Evolutionary conservation across 92 coral and sea anemone species (phyloP).

Genomic region (Blastomussa wellsi): DNA sequence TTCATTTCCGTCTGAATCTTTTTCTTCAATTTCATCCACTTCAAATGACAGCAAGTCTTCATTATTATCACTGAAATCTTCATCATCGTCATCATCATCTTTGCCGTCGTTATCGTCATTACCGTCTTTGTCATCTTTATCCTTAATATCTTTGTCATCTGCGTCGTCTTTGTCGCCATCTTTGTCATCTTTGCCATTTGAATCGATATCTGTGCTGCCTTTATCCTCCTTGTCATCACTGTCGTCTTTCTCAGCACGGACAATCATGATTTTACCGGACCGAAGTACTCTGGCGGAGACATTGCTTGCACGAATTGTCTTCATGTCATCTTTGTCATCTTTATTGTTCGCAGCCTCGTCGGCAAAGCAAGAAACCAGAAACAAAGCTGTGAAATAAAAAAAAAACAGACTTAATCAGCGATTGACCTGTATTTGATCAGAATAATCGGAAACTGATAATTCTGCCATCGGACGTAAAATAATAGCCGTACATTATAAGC

Average conservation of each 20-base stretch:
- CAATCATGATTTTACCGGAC: conserved; percentile 40
- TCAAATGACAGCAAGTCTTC: conserved; percentile 26
- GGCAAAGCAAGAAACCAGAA: conserved; percentile 19
- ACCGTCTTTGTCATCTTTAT: not conserved
- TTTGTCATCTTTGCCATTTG: not conserved
- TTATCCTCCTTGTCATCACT: conserved; percentile 17
- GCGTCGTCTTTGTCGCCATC: not conserved
- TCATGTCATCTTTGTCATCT: conserved; percentile 15
- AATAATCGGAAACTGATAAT: too few relatives aligned
- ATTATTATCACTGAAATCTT: conserved; percentile 17
- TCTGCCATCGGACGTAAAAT: not conserved
- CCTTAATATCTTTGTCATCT: not conserved
- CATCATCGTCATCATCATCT: conserved; percentile 23
- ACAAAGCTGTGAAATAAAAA: conserved; percentile 22
- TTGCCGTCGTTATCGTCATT: conserved; percentile 2
- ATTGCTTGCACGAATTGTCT: conserved; percentile 30
- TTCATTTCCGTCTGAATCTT: conserved; percentile 32
- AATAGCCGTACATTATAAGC: not conserved
- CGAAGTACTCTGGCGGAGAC: conserved; percentile 32
- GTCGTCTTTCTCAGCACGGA: conserved; percentile 21
- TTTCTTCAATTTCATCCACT: conserved; percentile 33
- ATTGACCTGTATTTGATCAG: too few relatives aligned
- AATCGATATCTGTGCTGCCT: not conserved
- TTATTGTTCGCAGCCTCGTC: conserved; percentile 10
- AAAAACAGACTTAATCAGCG: not conserved